Evolutionary conservation across 2,113 vertebrate species (phyloP), one percentile per base, ranked within the genome.

Genomic region (Fregetta grallaria): DNA sequence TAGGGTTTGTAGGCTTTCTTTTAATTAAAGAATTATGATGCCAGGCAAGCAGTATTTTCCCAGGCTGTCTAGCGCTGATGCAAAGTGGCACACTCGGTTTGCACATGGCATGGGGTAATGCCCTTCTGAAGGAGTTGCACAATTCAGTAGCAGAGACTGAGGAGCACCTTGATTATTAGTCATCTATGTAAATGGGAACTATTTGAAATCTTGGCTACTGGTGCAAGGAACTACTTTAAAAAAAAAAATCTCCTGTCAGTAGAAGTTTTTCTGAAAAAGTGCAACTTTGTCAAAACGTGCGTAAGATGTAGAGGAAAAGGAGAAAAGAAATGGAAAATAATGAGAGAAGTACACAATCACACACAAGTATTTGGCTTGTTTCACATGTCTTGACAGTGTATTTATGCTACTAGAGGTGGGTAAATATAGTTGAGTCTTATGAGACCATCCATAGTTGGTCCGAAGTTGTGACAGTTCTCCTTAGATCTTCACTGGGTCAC

Each of bases 11-110:
- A 88, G 66, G 6, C 16, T 58, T 61, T 74, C 32, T 55, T 44
- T 92, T n/a, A 79, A 90, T 91, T 91, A 49, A 82, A 72, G 42
- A 79, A 66, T 70, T 67, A 22, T 5, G 10, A 29, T 90, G 49
- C 49, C 53, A 80, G 67, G 67, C 55, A 59, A 73, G 63, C 67
- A 72, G 8, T 59, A 18, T 63, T 92, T 97, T 97, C 95, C 88
- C 88, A 96, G 94, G 59, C 90, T 86, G 62, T 45, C 78, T 88
- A 82, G 63, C 77, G 66, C 75, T 70, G 53, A 56, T 95, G 96
- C 45, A 38, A 76, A 96, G 58, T 53, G 42, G 15, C 17, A 11
- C 6, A 2, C 12, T 73, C 11, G 6, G 44, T 86, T 82, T 90
- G 36, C 74, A 80, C 90, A 73, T 27, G 76, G 66, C 62, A 10